Conservation (phyloP, 2,113 vertebrate species). For the human (Homo sapiens) region DNA sequence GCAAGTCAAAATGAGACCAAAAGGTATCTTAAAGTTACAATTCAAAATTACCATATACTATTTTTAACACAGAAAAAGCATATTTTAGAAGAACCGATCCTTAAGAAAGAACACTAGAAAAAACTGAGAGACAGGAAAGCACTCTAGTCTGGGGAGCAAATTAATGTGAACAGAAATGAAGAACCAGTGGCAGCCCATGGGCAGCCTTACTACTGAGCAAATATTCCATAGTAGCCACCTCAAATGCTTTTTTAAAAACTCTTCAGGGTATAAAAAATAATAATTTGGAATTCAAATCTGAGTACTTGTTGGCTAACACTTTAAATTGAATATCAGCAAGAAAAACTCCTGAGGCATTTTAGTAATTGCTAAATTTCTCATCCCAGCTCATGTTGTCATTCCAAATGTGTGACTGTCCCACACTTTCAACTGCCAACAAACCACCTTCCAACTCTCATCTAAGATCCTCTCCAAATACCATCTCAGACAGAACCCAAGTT, state of each 20-base stretch:
- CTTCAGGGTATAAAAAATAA: neutral
- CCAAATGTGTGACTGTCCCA: neutral
- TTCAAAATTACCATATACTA: neutral
- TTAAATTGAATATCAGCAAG: neutral
- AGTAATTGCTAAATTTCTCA: constrained; percentile 42
- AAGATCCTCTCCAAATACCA: neutral
- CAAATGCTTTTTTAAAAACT: neutral
- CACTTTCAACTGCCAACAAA: neutral
- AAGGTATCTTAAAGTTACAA: neutral
- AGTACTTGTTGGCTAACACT: constrained; percentile 23
- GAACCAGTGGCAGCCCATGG: neutral
- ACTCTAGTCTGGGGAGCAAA: neutral
- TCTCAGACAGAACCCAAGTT: constrained; percentile 15
- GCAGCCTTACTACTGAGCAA: neutral
- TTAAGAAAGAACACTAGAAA: constrained; percentile 42
- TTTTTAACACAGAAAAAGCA: constrained; percentile 21
- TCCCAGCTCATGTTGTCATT: constrained; percentile 9
- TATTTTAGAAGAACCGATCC: neutral
- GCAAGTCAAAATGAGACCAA: constrained; percentile 30
- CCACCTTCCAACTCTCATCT: neutral
- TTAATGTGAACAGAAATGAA: constrained; percentile 7
- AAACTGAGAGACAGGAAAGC: constrained; percentile 11
- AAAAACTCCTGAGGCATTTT: constrained; percentile 33
- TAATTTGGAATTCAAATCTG: constrained; percentile 34
- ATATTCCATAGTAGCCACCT: neutral